Base-by-base conservation (phyloP, 2,113 vertebrate genomes). In the Calyptomena viridis region DNA sequence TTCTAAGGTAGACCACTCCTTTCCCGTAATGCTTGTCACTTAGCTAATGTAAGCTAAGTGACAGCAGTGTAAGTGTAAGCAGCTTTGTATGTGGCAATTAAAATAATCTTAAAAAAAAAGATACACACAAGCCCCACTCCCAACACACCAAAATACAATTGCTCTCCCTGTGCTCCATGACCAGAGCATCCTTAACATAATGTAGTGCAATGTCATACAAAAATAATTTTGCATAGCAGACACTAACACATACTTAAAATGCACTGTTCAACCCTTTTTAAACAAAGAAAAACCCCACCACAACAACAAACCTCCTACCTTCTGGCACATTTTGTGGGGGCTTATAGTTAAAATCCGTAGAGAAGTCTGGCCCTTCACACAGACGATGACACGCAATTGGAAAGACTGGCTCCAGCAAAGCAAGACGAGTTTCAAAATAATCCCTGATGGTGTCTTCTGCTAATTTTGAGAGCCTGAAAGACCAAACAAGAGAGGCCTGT, bases 281-380 rank as follows among this genome's bases (percentile, higher is more conserved):
- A 69, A 71, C 35, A 24, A 76, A 24, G 42, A 42, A 31, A 37
- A 59, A 2, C 5, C 12, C 17, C 40, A 56, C 35, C 15, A 62
- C 5, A 15, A 64, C 60, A 31, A 64, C 2, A 49, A 78, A 4
- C 13, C 5, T 42, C 91, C 52, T 98, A 99, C 99, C 99, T 94
- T 99, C 99, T 94, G 97, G 97, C 49, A 98, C 97, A 22, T 97
- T 98, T 84, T 98, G 99, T 30, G 98, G 98, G 3, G 98, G 93
- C 95, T 98, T 99, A 64, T 99, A 99, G 96, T 95, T 97, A 85
- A 99, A 99, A 89, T 99, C 99, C 11, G 97, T 96, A 50, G 99
- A 99, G 76, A 99, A 99, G 91, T 99, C 98, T 8, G 99, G 99
- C 42, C 99, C 99, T 67, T 99, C 99, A 30, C 99, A 99, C 37